Conservation (phyloP, 2,888 invertebrate species). For the Eutolmus rufibarbis region DNA sequence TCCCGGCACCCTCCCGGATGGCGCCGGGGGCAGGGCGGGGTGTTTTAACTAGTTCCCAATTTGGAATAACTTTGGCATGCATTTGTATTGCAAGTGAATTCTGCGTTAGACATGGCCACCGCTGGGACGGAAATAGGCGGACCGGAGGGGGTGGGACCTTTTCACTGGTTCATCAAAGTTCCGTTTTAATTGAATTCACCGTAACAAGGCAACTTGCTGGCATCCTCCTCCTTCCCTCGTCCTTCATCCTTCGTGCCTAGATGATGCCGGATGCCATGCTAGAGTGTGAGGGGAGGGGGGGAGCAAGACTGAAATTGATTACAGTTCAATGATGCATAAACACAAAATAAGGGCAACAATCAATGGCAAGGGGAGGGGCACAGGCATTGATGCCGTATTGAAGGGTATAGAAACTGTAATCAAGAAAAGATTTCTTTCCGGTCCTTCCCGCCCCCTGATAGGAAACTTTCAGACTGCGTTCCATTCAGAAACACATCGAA, state of each 20-base stretch:
- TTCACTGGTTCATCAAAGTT: constrained; percentile 35
- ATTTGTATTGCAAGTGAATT: constrained; percentile 4
- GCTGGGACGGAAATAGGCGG: not conserved
- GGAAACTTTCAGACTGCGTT: not conserved
- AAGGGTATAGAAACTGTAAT: constrained; percentile 26
- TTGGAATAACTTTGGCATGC: constrained; percentile 11
- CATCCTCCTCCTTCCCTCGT: not conserved
- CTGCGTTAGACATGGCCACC: not conserved
- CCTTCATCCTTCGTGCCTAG: not conserved
- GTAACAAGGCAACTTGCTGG: constrained; percentile 28
- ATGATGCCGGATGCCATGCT: not conserved
- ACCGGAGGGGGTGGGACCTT: not conserved
- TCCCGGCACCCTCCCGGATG: not conserved
- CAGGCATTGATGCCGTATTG: not conserved
- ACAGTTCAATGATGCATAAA: constrained; percentile 51
- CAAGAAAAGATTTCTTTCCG: constrained; percentile 22
- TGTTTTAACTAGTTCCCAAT: not conserved
- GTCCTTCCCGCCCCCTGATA: not conserved
- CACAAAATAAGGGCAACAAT: constrained; percentile 44
- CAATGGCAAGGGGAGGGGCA: constrained; percentile 6
- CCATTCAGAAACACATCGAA: not conserved
- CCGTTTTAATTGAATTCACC: constrained; percentile 28
- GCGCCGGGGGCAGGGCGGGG: not conserved
- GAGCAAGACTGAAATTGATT: constrained; percentile 48
- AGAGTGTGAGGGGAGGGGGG: not conserved